phyloP scores from a whole-genome alignment of 1,140 invertebrate genomes.

The Phenacoccus solenopsis region DNA sequence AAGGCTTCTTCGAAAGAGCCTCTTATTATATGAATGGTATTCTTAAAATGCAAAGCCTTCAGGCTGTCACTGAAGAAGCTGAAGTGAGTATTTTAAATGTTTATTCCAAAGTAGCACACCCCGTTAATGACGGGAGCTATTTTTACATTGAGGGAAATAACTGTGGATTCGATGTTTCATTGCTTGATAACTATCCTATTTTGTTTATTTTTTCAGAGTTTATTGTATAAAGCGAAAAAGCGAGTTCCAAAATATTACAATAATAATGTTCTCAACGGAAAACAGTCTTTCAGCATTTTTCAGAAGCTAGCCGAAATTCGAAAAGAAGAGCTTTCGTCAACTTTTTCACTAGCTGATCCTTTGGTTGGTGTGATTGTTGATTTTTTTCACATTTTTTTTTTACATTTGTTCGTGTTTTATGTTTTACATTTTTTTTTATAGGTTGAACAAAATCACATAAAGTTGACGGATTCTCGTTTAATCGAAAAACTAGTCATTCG shows the following conservation, averaged over 20 bases:
- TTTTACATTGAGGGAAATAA: too few relatives aligned
- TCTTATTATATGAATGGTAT: background rate
- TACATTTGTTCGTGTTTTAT: background rate
- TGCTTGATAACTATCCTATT: too few relatives aligned
- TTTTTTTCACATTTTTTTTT: background rate
- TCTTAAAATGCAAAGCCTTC: constrained; percentile 42
- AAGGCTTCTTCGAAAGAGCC: constrained; percentile 1
- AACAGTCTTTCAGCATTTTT: constrained; percentile 20
- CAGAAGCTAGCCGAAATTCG: background rate
- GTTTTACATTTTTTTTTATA: background rate
- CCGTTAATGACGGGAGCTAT: too few relatives aligned
- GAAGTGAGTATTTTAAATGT: constrained; percentile 37
- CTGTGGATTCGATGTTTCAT: too few relatives aligned
- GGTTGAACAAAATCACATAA: constrained; percentile 37
- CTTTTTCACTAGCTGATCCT: background rate
- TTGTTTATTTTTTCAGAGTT: constrained; percentile 38
- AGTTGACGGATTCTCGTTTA: constrained; percentile 51
- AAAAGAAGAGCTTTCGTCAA: background rate
- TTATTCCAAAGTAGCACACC: background rate
- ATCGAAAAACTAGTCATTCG: constrained; percentile 69
- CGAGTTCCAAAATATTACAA: constrained; percentile 13
- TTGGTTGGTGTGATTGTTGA: background rate
- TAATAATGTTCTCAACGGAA: constrained; percentile 18
- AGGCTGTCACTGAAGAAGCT: constrained; percentile 46
- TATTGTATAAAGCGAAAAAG: constrained; percentile 24